Evolutionary conservation across 2,888 invertebrate genomes (phyloP).

Genomic region (Adelognathus sp.): DNA sequence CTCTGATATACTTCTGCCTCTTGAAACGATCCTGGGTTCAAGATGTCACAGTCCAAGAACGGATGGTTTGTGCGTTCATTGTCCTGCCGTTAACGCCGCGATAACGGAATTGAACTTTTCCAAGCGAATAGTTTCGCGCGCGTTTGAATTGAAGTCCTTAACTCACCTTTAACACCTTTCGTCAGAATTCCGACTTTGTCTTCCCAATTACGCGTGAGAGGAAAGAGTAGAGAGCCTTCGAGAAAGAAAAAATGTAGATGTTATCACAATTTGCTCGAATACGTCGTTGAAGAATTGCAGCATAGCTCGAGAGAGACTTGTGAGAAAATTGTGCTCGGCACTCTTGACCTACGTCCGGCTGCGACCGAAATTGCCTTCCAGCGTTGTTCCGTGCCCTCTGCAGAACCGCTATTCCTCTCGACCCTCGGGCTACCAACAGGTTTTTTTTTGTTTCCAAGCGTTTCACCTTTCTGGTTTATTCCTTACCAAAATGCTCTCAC

Average conservation of each 20-base stretch:
- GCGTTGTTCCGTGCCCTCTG: background rate
- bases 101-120: conserved; percentile 52
- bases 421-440: conserved; percentile 5
- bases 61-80: background rate
- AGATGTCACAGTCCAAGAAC: background rate
- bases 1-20: background rate
- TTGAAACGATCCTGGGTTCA: background rate
- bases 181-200: background rate
- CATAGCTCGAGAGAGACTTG: background rate
- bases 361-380: background rate
- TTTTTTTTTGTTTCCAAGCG: conserved; percentile 23
- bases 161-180: background rate
- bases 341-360: conserved; percentile 37
- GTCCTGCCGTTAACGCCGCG: conserved; percentile 10
- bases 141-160: conserved; percentile 7
- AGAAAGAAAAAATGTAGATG: background rate
- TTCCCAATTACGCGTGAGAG: background rate
- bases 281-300: background rate
- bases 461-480: conserved; percentile 32
- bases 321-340: background rate
- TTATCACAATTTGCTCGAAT: background rate
- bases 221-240: too few relatives aligned
- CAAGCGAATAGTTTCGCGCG: conserved; percentile 45
- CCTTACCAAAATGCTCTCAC: conserved; percentile 42
- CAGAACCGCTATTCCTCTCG: background rate